These are phyloP conservation scores for Myxocyprinus asiaticus DNA, from an alignment of 2,113 vertebrate species.

Conservation along the genomic window DNA sequence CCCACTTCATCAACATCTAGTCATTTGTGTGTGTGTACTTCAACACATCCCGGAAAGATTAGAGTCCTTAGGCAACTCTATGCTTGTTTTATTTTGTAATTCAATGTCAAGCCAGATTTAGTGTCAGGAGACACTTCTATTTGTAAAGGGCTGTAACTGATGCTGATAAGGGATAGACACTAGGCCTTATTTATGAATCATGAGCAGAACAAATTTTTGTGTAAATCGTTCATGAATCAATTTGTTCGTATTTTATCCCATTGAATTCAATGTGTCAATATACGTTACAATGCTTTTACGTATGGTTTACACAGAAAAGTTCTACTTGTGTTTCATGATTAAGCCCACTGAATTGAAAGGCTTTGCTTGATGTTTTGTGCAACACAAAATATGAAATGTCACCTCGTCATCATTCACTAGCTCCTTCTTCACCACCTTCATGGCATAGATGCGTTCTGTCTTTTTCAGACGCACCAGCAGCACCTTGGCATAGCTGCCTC, in stretches of 20 bases:
- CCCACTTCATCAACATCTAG: constrained; percentile 50
- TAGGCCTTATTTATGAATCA: no score
- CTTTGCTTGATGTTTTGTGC: no score
- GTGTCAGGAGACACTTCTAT: constrained; percentile 28
- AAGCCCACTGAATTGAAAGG: no score
- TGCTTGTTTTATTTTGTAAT: neutral
- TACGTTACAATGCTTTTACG: no score
- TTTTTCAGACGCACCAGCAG: constrained; percentile 94
- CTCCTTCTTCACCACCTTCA: constrained; percentile 99
- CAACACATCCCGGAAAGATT: constrained; percentile 58
- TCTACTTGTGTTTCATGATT: no score
- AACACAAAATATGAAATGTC: neutral
- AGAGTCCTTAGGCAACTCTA: neutral
- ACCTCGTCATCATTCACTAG: constrained; percentile 99
- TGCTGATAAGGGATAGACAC: neutral
- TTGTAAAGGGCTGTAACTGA: constrained; percentile 35
- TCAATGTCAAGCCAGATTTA: neutral
- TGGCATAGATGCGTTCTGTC: constrained; percentile 97
- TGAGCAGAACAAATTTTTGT: no score
- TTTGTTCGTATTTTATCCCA: no score
- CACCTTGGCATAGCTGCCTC: constrained; percentile 98
- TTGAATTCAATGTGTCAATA: no score
- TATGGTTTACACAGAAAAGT: no score
- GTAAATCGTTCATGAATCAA: no score
- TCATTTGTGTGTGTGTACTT: constrained; percentile 42